phyloP scores from a whole-genome alignment of 2,113 vertebrate species.

The Shinisaurus crocodilurus region DNA sequence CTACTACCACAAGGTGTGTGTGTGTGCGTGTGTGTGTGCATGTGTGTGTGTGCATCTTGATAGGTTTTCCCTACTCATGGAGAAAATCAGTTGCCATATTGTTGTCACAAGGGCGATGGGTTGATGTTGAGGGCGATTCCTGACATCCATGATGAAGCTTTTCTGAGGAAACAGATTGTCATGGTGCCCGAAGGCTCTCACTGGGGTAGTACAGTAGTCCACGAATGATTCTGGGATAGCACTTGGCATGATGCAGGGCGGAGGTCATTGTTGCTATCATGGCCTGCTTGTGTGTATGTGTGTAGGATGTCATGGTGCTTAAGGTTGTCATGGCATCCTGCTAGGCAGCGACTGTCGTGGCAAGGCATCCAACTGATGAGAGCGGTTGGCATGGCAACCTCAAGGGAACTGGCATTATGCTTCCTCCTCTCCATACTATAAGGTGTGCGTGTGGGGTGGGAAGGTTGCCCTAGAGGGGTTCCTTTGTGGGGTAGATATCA shows the following conservation, averaged over 20 bases:
- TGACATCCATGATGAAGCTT: neutral
- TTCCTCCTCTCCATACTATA: neutral
- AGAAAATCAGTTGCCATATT: neutral
- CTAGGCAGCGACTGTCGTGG: conserved; percentile 21
- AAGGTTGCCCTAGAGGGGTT: neutral
- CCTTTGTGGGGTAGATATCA: neutral
- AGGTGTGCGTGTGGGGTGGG: neutral
- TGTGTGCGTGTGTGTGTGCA: too few species aligned
- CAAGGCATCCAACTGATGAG: conserved; percentile 22
- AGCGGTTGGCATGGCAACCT: conserved; percentile 27
- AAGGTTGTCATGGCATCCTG: conserved; percentile 27
- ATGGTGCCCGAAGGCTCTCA: neutral
- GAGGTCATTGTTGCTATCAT: neutral
- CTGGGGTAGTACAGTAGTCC: neutral
- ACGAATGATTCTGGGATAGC: neutral
- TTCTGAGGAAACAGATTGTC: neutral
- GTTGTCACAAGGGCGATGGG: neutral
- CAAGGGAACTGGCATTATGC: neutral
- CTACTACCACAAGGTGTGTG: neutral
- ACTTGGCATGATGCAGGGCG: too few species aligned
- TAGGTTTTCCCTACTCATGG: neutral
- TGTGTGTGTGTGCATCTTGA: neutral
- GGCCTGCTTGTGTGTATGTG: neutral
- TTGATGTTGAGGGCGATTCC: too few species aligned
- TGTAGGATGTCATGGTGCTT: neutral